A percentile compares a stretch with the other conserved stretches of the same genome.
Conservation (phyloP, 2,797 vertebrate genomes). For the Selene dorsalis region DNA sequence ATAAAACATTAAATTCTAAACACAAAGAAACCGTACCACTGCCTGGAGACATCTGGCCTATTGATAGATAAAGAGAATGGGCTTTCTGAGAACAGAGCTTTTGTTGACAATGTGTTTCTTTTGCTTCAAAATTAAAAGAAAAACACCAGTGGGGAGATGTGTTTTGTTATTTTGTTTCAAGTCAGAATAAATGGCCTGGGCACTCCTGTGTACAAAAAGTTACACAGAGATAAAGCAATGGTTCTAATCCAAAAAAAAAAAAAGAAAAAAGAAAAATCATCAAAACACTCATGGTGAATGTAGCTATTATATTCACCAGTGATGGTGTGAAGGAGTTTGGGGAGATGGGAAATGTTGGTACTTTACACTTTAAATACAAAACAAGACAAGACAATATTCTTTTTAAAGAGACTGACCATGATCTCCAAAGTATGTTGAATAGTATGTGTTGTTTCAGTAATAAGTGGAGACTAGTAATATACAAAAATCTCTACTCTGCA, state of each 20-base stretch:
- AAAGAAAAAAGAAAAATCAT: background rate
- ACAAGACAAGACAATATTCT: no score
- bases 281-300: background rate
- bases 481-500: background rate
- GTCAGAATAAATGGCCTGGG: background rate
- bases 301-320: background rate
- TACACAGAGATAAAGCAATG: background rate
- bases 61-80: background rate
- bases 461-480: background rate
- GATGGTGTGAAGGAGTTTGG: background rate
- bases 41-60: background rate
- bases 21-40: background rate
- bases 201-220: background rate
- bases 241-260: background rate
- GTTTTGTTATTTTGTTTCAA: background rate
- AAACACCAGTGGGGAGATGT: background rate
- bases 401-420: no score
- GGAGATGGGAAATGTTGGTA: no score
- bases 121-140: constrained; percentile 7
- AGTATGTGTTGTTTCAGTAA: background rate
- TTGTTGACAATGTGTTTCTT: background rate
- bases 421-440: background rate
- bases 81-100: background rate
- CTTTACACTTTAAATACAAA: no score
- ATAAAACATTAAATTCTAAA: background rate